phyloP scores from a whole-genome alignment of 2,797 vertebrate species.

The Scleropages formosus region DNA sequence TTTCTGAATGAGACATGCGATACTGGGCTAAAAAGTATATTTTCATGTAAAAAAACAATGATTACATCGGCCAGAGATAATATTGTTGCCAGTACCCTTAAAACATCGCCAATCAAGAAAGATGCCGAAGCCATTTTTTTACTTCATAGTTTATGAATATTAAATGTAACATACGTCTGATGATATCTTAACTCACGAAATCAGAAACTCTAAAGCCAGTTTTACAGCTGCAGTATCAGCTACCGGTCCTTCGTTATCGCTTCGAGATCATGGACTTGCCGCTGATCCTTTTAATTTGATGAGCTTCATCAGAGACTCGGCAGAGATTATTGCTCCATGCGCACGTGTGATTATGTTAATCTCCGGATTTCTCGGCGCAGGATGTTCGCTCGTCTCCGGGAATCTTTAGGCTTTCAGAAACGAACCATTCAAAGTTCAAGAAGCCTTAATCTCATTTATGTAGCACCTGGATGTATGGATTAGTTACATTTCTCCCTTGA shows the following conservation, averaged over 20 bases:
- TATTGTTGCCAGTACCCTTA: too few species aligned
- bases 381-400: neutral
- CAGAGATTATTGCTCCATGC: neutral
- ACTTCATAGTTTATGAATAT: too few species aligned
- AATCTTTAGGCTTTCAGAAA: neutral
- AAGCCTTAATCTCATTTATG: conserved; percentile 16
- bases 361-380: neutral
- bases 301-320: neutral
- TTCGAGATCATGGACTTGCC: too few species aligned
- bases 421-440: neutral
- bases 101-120: too few species aligned
- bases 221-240: too few species aligned
- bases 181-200: too few species aligned
- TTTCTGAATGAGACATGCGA: neutral
- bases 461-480: neutral
- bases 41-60: too few species aligned
- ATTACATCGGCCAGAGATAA: too few species aligned
- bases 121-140: too few species aligned
- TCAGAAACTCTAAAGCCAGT: too few species aligned
- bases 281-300: conserved; percentile 9
- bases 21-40: neutral
- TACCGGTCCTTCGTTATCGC: too few species aligned
- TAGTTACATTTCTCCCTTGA: neutral
- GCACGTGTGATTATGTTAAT: neutral
- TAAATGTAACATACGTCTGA: too few species aligned